A percentile compares a stretch with the other conserved stretches of the same genome.
Evolutionary conservation across 2,797 vertebrate genomes (phyloP).

Genomic region (Channa striata): DNA sequence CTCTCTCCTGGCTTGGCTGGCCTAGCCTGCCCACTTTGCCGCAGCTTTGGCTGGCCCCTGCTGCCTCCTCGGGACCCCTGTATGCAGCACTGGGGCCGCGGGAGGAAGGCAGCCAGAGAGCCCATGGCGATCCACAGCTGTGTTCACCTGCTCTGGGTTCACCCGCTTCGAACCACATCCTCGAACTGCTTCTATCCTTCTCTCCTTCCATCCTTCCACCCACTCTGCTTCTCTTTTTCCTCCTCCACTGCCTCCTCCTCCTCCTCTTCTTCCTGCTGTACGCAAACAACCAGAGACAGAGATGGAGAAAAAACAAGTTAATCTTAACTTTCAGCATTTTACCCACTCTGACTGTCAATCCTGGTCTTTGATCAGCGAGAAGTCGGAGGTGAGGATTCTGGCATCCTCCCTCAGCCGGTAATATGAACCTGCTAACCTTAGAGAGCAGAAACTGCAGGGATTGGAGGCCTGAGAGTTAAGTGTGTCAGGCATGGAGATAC

Average conservation of each 20-base stretch:
- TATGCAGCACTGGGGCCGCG: constrained; percentile 72
- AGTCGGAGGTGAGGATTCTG: constrained; percentile 81
- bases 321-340: constrained; percentile 83
- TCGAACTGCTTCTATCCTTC: constrained; percentile 71
- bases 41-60: constrained; percentile 82
- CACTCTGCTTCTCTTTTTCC: constrained; percentile 75
- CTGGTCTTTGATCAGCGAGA: constrained; percentile 79
- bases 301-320: constrained; percentile 80
- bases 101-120: constrained; percentile 82
- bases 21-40: constrained; percentile 85
- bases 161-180: constrained; percentile 79
- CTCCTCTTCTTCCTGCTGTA: constrained; percentile 76
- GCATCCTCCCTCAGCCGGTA: constrained; percentile 79
- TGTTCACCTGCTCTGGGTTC: constrained; percentile 86
- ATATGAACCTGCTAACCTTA: constrained; percentile 84
- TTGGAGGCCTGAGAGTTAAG: constrained; percentile 81
- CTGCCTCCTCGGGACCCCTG: constrained; percentile 77
- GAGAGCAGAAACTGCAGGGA: constrained; percentile 77
- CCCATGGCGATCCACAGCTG: constrained; percentile 87
- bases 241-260: constrained; percentile 74
- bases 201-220: constrained; percentile 78
- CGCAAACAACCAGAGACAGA: constrained; percentile 81
- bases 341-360: constrained; percentile 80
- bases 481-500: constrained; percentile 79
- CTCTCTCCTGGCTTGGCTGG: constrained; percentile 80